These are phyloP conservation scores for Athalia cordata DNA, from an alignment of 2,888 invertebrate species.

Conservation along the genomic window DNA sequence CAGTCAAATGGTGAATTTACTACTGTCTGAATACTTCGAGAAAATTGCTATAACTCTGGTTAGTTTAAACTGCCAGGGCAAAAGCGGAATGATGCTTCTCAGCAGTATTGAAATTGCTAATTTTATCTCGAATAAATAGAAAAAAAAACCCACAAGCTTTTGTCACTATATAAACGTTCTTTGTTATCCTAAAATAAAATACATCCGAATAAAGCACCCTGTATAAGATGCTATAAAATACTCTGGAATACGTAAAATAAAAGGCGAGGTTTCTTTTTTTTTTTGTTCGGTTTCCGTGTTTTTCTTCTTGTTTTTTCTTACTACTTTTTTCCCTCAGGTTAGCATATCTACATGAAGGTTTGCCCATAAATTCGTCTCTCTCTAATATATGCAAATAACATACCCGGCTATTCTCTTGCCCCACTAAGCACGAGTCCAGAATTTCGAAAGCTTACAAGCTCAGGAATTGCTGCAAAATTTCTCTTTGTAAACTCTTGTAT, in stretches of 20 bases:
- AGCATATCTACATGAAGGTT: background rate
- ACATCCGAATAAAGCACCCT: too few relatives aligned
- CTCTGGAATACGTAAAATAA: too few relatives aligned
- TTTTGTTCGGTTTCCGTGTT: too few relatives aligned
- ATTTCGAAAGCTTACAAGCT: background rate
- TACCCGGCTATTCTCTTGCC: constrained; percentile 32
- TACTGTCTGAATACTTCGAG: background rate
- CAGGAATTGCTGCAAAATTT: background rate
- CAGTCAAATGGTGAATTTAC: constrained; percentile 33
- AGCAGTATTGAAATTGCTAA: too few relatives aligned
- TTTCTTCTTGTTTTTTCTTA: too few relatives aligned
- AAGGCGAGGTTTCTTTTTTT: too few relatives aligned
- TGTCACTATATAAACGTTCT: too few relatives aligned
- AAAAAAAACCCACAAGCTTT: too few relatives aligned
- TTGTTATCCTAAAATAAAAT: too few relatives aligned
- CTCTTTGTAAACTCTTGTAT: background rate
- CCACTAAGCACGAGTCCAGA: constrained; percentile 27
- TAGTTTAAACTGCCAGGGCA: background rate
- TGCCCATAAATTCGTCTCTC: constrained; percentile 32
- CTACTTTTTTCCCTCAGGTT: background rate
- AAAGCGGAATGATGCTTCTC: background rate
- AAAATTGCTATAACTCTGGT: background rate
- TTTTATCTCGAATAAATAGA: too few relatives aligned
- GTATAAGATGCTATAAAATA: too few relatives aligned
- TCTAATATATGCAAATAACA: constrained; percentile 44